Evolutionary conservation across 2,113 vertebrate genomes (phyloP).

Genomic region (Sceloporus tristichus): DNA sequence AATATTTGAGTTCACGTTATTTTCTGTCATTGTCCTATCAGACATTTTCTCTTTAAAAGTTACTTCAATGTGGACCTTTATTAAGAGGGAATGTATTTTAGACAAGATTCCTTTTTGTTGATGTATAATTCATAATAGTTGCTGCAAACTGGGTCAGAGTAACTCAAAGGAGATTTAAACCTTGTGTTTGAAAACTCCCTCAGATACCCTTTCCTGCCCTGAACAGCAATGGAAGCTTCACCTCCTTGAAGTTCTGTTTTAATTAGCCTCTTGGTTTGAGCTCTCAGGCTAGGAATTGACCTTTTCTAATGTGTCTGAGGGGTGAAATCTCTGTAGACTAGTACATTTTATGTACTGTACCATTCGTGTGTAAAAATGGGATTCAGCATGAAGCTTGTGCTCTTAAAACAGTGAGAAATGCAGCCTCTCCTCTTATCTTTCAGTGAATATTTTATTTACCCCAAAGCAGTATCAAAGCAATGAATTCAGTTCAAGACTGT

Average conservation of each 20-base stretch:
- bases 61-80: neutral
- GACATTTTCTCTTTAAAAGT: neutral
- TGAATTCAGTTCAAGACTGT: slow-evolving; percentile 47
- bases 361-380: neutral
- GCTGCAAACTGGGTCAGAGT: neutral
- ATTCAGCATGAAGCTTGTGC: neutral
- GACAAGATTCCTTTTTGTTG: neutral
- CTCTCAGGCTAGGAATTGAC: neutral
- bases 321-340: neutral
- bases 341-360: slow-evolving; percentile 7
- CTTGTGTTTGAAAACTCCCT: neutral
- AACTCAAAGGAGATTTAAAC: neutral
- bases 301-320: neutral
- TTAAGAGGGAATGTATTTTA: neutral
- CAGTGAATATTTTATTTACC: slow-evolving; percentile 22
- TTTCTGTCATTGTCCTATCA: neutral
- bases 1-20: neutral
- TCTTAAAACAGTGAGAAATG: slow-evolving; percentile 4
- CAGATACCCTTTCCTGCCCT: slow-evolving; percentile 1
- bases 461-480: slow-evolving; percentile 46
- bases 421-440: neutral
- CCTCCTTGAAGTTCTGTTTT: neutral
- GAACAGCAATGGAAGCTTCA: neutral
- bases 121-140: slow-evolving; percentile 10
- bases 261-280: neutral